These are phyloP conservation scores for Nineta flava DNA, from an alignment of 2,888 invertebrate species.

Conservation along the genomic window DNA sequence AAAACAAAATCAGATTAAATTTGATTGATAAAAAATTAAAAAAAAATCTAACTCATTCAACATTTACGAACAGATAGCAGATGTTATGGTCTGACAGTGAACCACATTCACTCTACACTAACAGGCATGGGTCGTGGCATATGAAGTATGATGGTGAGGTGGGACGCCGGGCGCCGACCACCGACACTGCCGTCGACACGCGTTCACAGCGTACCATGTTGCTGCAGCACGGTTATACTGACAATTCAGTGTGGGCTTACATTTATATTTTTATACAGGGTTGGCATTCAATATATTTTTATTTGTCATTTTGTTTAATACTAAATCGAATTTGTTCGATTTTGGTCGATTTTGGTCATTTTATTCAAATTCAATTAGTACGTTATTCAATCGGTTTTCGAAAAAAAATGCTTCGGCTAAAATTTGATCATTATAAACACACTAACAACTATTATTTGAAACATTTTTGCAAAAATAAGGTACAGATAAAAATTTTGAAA, in stretches of 20 bases:
- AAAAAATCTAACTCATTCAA: background rate
- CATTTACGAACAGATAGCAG: background rate
- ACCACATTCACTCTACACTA: background rate
- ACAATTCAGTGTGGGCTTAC: background rate
- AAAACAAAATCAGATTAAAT: too few species aligned
- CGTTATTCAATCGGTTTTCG: too few species aligned
- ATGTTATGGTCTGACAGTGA: slow-evolving; percentile 1
- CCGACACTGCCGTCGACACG: slow-evolving; percentile 12
- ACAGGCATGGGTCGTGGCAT: background rate
- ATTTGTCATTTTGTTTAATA: too few species aligned
- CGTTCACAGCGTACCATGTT: slow-evolving; percentile 8
- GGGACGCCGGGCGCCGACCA: slow-evolving; percentile 10
- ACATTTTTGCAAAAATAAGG: too few species aligned
- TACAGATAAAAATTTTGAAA: too few species aligned
- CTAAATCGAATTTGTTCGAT: too few species aligned
- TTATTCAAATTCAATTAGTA: too few species aligned
- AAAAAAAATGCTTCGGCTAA: too few species aligned
- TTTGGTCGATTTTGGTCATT: too few species aligned
- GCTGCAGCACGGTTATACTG: background rate
- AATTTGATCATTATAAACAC: too few species aligned
- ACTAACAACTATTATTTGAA: too few species aligned
- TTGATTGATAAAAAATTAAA: too few species aligned
- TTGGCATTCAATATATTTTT: background rate
- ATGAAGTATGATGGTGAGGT: background rate
- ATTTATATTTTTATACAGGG: background rate